Evolutionary conservation across 2,888 invertebrate genomes (phyloP), one percentile per base, ranked within the genome.

Genomic region (Daptonema setosum): DNA sequence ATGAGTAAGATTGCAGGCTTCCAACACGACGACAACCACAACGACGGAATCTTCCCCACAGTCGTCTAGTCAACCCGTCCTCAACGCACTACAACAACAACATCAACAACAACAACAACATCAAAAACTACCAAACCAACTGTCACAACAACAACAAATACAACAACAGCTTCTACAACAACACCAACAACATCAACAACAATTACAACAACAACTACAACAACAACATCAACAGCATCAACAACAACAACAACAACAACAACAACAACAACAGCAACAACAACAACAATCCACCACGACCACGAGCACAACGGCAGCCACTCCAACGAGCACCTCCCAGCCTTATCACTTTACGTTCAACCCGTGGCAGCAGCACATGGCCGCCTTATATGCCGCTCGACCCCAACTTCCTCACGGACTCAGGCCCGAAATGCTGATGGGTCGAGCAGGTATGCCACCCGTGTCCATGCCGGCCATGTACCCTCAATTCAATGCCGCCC

Each of bases 341-440:
- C 51, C 57, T 2, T 55, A 29, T 28, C 41, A 55, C 28, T 55
- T 57, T 29, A 55, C 55, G 35, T 57, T 57, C 50, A 47, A 54
- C 29, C 56, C 56, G n/a, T 56, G 56, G 56, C 52, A 52, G n/a
- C 52, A 52, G 45, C 56, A 56, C 2, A 29, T 55, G 22, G 55
- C 55, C 26, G 47, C 55, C 24, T 28, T 55, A 8, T 43, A 2
- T n/a, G 29, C 47, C 20, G 25, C 28, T 8, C 24, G 54, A 5
- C 41, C 41, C 5, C 51, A 24, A 26, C 8, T 35, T 8, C 35
- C 48, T 8, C 11, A 17, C 17, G 35, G 11, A 11, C 17, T 35
- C 11, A 8, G 35, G 17, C 35, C 35, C 35, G 35, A 35, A 35
- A 8, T 35, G 35, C 17, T 35, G 11, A 35, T 35, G 35, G 11